Evolutionary conservation across 2,113 vertebrate species (phyloP).

Genomic region (Anoplopoma fimbria): DNA sequence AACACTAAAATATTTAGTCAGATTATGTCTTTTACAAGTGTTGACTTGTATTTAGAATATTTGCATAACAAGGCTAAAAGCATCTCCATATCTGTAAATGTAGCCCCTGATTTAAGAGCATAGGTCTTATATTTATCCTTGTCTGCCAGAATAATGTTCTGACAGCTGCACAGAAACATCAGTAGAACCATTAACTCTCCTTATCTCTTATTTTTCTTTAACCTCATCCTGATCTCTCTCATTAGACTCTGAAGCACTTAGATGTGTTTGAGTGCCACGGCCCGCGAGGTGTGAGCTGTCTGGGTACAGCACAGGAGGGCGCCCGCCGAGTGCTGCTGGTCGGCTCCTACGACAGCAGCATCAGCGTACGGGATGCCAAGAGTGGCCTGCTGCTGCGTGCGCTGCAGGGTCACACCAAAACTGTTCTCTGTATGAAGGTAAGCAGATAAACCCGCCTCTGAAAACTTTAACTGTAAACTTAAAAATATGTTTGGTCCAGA

Average conservation of each 20-base stretch:
- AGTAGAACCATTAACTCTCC: not conserved
- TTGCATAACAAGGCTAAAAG: too few species aligned
- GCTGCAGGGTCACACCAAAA: slow-evolving; percentile 94
- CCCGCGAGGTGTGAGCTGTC: slow-evolving; percentile 94
- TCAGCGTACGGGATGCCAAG: slow-evolving; percentile 93
- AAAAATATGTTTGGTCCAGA: not conserved
- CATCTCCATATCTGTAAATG: not conserved
- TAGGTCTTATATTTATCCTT: not conserved
- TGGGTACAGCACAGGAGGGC: slow-evolving; percentile 94
- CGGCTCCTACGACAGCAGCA: slow-evolving; percentile 97
- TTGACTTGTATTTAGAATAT: not conserved
- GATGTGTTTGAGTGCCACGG: slow-evolving; percentile 95
- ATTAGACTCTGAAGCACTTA: slow-evolving; percentile 89
- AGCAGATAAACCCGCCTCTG: slow-evolving; percentile 8
- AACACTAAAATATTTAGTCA: not conserved
- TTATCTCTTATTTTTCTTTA: not conserved
- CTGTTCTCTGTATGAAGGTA: slow-evolving; percentile 97
- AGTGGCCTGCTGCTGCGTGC: slow-evolving; percentile 93
- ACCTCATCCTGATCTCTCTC: not conserved
- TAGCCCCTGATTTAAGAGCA: not conserved
- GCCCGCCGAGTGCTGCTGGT: slow-evolving; percentile 92
- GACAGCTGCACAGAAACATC: not conserved
- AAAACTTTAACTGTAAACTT: not conserved
- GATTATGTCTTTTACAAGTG: not conserved
- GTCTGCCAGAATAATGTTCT: not conserved